Base-by-base conservation (phyloP, 2,888 invertebrate species). In the Perdita meconis region DNA sequence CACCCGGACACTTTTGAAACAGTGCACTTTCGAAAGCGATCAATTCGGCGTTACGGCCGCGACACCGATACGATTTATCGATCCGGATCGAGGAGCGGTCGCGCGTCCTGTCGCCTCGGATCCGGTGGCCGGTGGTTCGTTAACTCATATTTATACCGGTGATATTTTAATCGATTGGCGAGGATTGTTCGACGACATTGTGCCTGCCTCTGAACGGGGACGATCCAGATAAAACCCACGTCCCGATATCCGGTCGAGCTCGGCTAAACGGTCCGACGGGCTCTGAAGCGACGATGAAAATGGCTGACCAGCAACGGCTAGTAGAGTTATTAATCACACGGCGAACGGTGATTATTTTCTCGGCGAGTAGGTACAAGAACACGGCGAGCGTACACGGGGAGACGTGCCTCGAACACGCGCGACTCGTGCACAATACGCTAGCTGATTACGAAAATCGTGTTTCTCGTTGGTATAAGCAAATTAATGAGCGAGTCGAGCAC, bases 311-410 rank as follows among this genome's bases (percentile, higher is more conserved):
- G 53, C 60, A 2, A 64, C 22, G 57, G 60, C 79, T 78, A 72
- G 71, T 44, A 22, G 71, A 66, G 80, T 79, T 80, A 80, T 80
- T 80, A 80, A 80, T 80, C 79, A 75, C 74, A 40, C 57, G 34
- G 36, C 51, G 42, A 22, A 72, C 57, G 71, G 68, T 59, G 71
- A 79, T 80, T 80, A 79, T 79, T 75, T 79, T 74, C 78, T 57
- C 24, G 63, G 68, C 66, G 67, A 44, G 78, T 55, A 67, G 69
- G 51, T 30, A 30, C 63, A 55, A 63, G 71, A 68, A 68, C 64
- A 12, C 40, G 57, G 44, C 36, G 55, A 55, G 13, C 30, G 30
- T 38, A 44, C 44, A 47, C 57, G 22, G 3, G 38, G 38, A 50
- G 26, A 59, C 16, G 38, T 22, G 40, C 50, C 42, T n/a, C 34